Evolutionary conservation across 2,888 invertebrate species (phyloP), one percentile per base, ranked within the genome.

Genomic region (Ormyrus rosae): DNA sequence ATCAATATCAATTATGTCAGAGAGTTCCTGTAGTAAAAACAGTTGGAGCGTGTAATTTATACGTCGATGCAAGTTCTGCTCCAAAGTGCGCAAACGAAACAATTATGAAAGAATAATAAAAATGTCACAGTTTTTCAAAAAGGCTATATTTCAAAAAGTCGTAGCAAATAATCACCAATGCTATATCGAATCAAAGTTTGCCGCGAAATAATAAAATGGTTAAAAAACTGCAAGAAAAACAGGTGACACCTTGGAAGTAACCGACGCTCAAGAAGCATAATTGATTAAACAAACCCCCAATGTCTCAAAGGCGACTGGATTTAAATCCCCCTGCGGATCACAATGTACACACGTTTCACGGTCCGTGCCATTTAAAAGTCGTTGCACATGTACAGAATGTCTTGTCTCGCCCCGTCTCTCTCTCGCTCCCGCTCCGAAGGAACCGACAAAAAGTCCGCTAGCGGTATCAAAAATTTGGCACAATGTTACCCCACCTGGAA

Each of bases 331-430:
- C 69, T 13, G 9, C 4, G 65, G 53, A 19, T 46, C 10, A 70
- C 46, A 64, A 53, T 34, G 13, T 51, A 58, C 13, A 11, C n/a
- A 65, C 34, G 45, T 50, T 50, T 60, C 55, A 71, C 56, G 55
- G 68, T 73, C 63, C 48, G 13, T 64, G 75, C 67, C 58, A 78
- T 78, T 81, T 81, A 83, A 85, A 85, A 85, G 83, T 84, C 82
- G 82, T 83, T 85, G 76, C 82, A 68, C 58, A 63, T 48, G 13
- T 51, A 45, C 34, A n/a, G 46, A 7, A 13, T 34, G 19, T 13
- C n/a, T 7, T 7, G 45, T 9, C n/a, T 56, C 48, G 48, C 56
- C 64, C 51, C 10, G n/a, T 64, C n/a, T 67, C 68, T 53, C 58
- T 71, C 51, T 51, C 13, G 51, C 61, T 19, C 48, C 58, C 73